A percentile compares a stretch with the other conserved stretches of the same genome.
phyloP scores from a whole-genome alignment of 2,113 vertebrate species.

The Atherinomorus stipes region DNA sequence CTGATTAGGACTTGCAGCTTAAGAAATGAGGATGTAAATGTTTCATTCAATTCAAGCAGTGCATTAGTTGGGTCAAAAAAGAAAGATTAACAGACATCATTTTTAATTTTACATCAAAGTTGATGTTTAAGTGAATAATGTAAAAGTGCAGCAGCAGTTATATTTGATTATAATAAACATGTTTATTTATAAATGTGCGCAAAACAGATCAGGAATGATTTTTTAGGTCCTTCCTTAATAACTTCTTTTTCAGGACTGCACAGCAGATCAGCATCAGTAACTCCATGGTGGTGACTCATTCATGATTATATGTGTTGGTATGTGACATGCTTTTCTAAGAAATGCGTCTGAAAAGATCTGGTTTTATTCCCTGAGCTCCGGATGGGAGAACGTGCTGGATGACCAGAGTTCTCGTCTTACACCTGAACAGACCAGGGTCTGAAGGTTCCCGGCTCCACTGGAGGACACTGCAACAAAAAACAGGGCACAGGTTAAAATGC shows the following conservation, averaged over 20 bases:
- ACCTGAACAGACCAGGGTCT: constrained; percentile 35
- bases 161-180: neutral
- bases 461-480: constrained; percentile 30
- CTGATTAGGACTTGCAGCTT: no score
- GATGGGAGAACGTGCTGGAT: neutral
- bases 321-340: no score
- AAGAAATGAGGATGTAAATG: neutral
- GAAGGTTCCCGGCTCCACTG: constrained; percentile 22
- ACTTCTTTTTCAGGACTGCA: neutral
- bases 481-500: no score
- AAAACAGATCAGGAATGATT: no score
- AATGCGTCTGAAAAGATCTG: no score
- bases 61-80: no score
- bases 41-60: constrained; percentile 19
- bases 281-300: neutral
- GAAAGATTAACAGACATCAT: neutral
- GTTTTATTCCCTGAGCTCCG: neutral
- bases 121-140: neutral
- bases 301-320: neutral
- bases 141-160: neutral
- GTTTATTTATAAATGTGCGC: no score
- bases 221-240: neutral
- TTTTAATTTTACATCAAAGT: neutral
- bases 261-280: neutral
- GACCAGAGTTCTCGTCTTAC: neutral